phyloP scores from a whole-genome alignment of 1,140 invertebrate species.

The Musca vetustissima region DNA sequence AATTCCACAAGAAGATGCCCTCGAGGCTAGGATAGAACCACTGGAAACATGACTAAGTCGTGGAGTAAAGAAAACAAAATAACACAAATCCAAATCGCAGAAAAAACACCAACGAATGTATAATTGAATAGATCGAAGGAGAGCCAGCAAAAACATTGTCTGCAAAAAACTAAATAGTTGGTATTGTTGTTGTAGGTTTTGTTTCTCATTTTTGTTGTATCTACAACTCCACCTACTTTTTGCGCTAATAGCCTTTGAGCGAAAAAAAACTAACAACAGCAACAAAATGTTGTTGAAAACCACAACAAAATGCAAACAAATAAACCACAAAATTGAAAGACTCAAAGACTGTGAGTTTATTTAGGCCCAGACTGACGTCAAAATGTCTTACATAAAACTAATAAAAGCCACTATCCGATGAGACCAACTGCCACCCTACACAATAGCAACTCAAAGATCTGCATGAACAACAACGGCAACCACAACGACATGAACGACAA shows the following conservation, averaged over 20 bases:
- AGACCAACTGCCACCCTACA: background rate
- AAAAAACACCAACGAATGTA: background rate
- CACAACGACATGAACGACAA: background rate
- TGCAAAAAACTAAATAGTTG: background rate
- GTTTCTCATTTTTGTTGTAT: background rate
- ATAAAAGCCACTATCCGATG: slow-evolving; percentile 2
- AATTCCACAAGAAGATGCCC: too few species aligned
- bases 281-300: background rate
- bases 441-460: background rate
- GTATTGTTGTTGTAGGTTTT: too few species aligned
- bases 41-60: too few species aligned
- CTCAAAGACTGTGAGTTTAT: background rate
- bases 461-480: background rate
- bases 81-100: background rate
- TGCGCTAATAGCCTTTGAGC: slow-evolving; percentile 21
- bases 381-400: slow-evolving; percentile 8
- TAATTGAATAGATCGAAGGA: background rate
- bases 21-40: too few species aligned
- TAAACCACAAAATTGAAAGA: background rate
- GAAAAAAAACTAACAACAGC: background rate
- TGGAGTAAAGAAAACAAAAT: background rate
- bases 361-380: slow-evolving; percentile 4
- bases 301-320: background rate
- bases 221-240: slow-evolving; percentile 21
- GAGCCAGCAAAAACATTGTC: background rate